Conservation (phyloP, 2,888 invertebrate genomes). For the Cordilura impudica region DNA sequence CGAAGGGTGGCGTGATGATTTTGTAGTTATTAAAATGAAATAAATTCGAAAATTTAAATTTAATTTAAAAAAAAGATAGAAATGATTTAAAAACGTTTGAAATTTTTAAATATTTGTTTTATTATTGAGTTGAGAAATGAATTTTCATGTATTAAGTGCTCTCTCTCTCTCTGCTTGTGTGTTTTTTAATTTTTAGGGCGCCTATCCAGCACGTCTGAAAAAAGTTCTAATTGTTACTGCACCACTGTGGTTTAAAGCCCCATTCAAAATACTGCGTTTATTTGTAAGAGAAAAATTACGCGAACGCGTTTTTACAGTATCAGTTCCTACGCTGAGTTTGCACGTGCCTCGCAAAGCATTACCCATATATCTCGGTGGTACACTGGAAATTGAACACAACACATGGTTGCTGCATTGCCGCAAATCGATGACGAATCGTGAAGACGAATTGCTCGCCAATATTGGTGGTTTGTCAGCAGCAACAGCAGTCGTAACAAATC, state of each 20-base stretch:
- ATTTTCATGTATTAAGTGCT: not conserved
- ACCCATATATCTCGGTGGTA: constrained; percentile 93
- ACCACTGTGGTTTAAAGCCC: constrained; percentile 98
- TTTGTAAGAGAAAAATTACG: constrained; percentile 97
- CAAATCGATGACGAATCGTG: constrained; percentile 91
- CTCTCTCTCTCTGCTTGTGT: not conserved
- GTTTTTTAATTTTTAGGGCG: constrained; percentile 86
- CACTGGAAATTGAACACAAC: constrained; percentile 91
- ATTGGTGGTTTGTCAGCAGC: constrained; percentile 68
- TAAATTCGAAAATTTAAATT: too few relatives aligned
- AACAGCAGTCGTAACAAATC: constrained; percentile 61
- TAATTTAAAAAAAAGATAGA: too few relatives aligned
- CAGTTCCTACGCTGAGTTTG: constrained; percentile 90
- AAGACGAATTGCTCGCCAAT: constrained; percentile 78
- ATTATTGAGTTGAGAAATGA: too few relatives aligned
- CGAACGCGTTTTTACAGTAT: constrained; percentile 96
- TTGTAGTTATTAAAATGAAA: too few relatives aligned
- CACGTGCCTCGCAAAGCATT: constrained; percentile 94
- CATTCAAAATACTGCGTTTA: constrained; percentile 95
- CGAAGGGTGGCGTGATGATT: too few relatives aligned
- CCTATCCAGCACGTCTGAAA: constrained; percentile 97
- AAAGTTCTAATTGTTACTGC: constrained; percentile 98
- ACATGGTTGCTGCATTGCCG: constrained; percentile 89
- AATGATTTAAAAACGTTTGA: too few relatives aligned
- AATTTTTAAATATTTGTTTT: too few relatives aligned